Base-by-base conservation (phyloP, 35 echinoderm and acorn worm genomes). In the Heliocidaris tuberculata region DNA sequence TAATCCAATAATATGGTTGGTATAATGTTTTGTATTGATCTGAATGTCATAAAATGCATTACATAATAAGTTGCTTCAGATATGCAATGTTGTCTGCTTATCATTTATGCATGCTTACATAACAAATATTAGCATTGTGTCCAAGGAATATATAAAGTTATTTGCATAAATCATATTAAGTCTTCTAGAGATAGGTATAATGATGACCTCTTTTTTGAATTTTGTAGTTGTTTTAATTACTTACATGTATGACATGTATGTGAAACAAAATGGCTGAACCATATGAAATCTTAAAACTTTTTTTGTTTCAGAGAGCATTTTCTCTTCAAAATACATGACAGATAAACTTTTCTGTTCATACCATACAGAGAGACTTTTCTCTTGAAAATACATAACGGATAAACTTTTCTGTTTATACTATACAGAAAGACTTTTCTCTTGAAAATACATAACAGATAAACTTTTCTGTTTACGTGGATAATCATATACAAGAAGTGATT, bases 1-100 rank as follows among this genome's bases (percentile, higher is more conserved):
- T 49, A 56, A 92, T 54, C 90, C 48, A 92, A 48, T n/a, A 91
- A 32, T 91, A 91, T 91, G 89, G 12, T 49, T 91, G 9, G 17
- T 49, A 91, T 91, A 92, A 11, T 17, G 54, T 92, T 54, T 92
- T 1, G 21, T 92, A 48, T 47, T 16, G 13, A 47, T 91, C 9
- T 91, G 89, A 91, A 32, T 91, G 32, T 91, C 48, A 42, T 91
- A 91, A 91, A 91, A 91, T 91, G 89, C 32, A 10, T 32, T 49
- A 49, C 89, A 91, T 24, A 91, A 91, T 32, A 49, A 24, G 48
- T 91, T 91, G 89, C 48, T 49, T 91, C 48, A 92, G 24, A 30
- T 92, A 21, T 92, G 90, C 49, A 92, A 92, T 30, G 50, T 56
- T 30, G 27, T 50, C 48, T 91, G 85, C 11, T 17, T 42, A 88